Evolutionary conservation across 2,113 vertebrate genomes (phyloP), one percentile per base, ranked within the genome.

Genomic region (Cyprinodon brontotheroides): DNA sequence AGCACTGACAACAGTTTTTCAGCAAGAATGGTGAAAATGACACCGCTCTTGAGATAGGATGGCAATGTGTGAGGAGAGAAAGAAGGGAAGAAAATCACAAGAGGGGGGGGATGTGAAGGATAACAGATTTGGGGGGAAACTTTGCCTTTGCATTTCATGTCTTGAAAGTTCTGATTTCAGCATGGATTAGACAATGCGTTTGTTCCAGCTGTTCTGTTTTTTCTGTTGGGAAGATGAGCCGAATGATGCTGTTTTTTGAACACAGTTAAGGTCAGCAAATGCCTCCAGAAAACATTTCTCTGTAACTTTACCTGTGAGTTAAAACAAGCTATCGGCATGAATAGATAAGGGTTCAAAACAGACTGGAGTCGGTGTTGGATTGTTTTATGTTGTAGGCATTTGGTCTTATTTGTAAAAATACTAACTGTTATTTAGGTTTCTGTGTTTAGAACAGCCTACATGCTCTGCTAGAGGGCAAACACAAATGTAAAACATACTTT

Each of bases 1-100:
- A 91, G 83, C 81, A 76, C 87, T 90, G 92, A 94, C 91, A 93
- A 81, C 89, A 89, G 73, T 87, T 86, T 87, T 93, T 90, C 84
- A 80, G 12, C 38, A 79, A 89, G 78, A 82, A 86, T 62, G 75
- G 81, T 72, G 84, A 91, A 92, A 92, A 89, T 92, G 91, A 93
- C 92, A 93, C 92, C 69, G 63, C 75, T 90, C 85, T 71, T 75
- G 72, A 86, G 83, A 89, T 29, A 61, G 79, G 74, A 75, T 75
- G 74, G 68, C 6, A 79, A 77, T 3, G 64, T 83, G 86, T 22
- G 68, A 83, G 61, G 61, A 72, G 81, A 80, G 76, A 76, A 74
- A 79, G 74, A 53, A 65, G 65, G 36, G 45, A 77, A 72, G 65
- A 48, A 67, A 61, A 45, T 38, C 47, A 59, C 40, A 73, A 11